Conservation (phyloP, 2,888 invertebrate genomes). For the Cheiracanthium punctorium region DNA sequence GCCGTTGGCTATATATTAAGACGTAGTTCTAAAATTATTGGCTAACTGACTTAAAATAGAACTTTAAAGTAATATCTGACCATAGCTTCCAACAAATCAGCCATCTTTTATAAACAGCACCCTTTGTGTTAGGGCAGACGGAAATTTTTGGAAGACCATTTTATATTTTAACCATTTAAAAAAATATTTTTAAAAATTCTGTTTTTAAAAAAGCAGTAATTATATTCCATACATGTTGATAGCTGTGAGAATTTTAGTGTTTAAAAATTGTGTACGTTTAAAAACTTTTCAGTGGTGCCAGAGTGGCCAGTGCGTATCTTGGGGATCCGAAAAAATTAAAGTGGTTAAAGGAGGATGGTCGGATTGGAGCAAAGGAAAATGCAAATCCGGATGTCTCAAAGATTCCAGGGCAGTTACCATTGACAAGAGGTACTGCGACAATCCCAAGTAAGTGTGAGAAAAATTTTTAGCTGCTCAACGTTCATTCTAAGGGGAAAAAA, state of each 20-base stretch:
- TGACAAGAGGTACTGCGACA: constrained; percentile 66
- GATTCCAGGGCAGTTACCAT: constrained; percentile 79
- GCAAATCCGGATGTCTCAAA: constrained; percentile 83
- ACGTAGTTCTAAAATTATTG: no score
- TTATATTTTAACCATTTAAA: no score
- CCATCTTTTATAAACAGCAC: no score
- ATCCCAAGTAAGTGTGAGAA: constrained; percentile 66
- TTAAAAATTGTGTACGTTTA: neutral
- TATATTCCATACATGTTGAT: neutral
- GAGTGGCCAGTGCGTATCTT: constrained; percentile 81
- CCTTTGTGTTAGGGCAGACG: no score
- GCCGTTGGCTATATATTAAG: no score
- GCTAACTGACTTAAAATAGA: no score
- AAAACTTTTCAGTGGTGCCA: constrained; percentile 80
- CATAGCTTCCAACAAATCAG: no score
- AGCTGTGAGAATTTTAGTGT: neutral
- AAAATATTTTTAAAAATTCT: neutral
- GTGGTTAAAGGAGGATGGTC: constrained; percentile 80
- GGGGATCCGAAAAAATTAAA: constrained; percentile 55
- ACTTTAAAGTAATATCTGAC: no score
- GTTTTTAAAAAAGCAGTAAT: neutral
- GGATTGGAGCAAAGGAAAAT: constrained; percentile 80
- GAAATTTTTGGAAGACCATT: no score
- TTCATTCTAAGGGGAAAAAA: no score
- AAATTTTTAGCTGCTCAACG: no score